Percentiles rank a stretch among this genome's conserved stretches.
These are phyloP conservation scores for Urocynchramus pylzowi DNA, from an alignment of 2,113 vertebrate genomes.

Conservation along the genomic window DNA sequence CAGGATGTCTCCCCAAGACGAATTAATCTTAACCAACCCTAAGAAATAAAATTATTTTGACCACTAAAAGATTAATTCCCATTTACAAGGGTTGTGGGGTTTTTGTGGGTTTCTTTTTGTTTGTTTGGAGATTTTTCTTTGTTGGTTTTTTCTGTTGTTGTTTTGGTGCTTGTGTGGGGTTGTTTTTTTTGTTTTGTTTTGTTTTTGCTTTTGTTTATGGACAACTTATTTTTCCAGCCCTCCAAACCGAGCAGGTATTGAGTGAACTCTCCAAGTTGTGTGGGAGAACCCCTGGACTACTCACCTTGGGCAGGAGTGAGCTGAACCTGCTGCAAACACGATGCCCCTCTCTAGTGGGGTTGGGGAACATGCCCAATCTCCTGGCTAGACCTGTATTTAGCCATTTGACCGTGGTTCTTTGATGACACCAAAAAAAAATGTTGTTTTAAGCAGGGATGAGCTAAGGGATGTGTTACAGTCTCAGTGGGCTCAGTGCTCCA, in stretches of 20 bases:
- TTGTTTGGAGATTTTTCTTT: too few relatives aligned
- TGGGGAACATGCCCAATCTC: not conserved
- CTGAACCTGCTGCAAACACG: not conserved
- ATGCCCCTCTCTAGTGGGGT: not conserved
- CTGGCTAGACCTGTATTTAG: not conserved
- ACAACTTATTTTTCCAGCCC: not conserved
- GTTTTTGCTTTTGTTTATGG: not conserved
- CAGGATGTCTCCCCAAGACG: not conserved
- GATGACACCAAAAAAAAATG: not conserved
- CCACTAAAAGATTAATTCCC: not conserved
- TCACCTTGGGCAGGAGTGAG: not conserved
- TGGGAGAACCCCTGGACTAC: not conserved
- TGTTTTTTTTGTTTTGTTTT: not conserved
- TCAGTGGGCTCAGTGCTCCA: not conserved
- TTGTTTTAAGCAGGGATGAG: not conserved
- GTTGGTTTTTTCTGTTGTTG: too few relatives aligned
- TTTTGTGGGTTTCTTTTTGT: not conserved
- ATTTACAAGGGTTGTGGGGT: not conserved
- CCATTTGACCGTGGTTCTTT: not conserved
- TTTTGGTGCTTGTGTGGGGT: too few relatives aligned
- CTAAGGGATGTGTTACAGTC: not conserved
- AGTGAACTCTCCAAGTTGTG: rapidly evolving
- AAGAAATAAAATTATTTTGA: not conserved
- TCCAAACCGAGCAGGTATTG: not conserved
- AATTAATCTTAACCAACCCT: not conserved